These are phyloP conservation scores for Cavia porcellus DNA, from an alignment of 2,113 vertebrate species.

Conservation along the genomic window DNA sequence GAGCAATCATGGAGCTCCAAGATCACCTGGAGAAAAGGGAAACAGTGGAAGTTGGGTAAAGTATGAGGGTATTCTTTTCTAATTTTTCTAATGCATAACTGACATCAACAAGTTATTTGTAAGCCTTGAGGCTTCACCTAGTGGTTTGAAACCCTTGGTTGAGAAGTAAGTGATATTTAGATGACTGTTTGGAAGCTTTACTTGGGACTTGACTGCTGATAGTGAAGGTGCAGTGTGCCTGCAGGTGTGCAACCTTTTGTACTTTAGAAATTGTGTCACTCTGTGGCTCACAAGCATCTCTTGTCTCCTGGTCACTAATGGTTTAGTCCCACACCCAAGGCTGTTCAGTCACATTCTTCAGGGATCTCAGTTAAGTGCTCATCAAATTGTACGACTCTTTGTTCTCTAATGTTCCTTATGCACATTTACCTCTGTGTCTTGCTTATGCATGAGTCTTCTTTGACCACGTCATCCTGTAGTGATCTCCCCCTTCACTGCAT, in stretches of 20 bases:
- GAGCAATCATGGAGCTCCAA: conserved; percentile 45
- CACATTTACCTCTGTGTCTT: neutral
- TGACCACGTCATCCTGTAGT: neutral
- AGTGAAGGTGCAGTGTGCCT: neutral
- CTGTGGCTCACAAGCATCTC: neutral
- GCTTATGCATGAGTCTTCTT: neutral
- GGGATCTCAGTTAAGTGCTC: neutral
- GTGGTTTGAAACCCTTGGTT: neutral
- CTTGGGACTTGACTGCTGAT: neutral
- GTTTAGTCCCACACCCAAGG: neutral
- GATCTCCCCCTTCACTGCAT: neutral
- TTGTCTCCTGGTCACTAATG: neutral
- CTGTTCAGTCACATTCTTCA: neutral
- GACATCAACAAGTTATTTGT: neutral
- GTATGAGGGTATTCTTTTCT: neutral
- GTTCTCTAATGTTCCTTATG: neutral
- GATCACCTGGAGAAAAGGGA: conserved; percentile 70
- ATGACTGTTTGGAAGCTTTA: neutral
- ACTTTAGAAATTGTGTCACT: neutral
- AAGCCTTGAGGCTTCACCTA: neutral
- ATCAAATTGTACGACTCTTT: neutral
- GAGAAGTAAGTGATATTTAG: neutral
- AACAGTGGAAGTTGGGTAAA: conserved; percentile 56
- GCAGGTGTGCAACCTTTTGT: neutral
- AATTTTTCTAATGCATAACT: neutral